These are phyloP conservation scores for Anodontia alba DNA, from an alignment of 2,888 invertebrate species.

Conservation along the genomic window DNA sequence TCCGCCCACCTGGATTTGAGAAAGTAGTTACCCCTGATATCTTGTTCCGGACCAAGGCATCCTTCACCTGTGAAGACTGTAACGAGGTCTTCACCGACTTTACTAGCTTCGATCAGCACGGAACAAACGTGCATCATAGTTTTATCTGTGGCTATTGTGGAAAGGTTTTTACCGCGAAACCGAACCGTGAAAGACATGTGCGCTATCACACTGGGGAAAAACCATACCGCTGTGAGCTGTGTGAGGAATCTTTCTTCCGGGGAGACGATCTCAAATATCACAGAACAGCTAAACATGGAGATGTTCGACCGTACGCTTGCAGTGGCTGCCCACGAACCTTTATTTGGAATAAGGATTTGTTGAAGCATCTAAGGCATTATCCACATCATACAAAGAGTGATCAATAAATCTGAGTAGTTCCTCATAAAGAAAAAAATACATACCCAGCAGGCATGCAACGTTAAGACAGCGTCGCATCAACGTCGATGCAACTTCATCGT, in stretches of 20 bases:
- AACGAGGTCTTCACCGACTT: slow-evolving; percentile 70
- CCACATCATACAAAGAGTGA: slow-evolving; percentile 54
- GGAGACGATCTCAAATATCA: slow-evolving; percentile 81
- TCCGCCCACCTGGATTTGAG: slow-evolving; percentile 68
- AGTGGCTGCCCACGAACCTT: slow-evolving; percentile 68
- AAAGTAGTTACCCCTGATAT: slow-evolving; percentile 71
- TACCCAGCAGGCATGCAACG: too few relatives aligned
- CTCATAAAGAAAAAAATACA: too few relatives aligned
- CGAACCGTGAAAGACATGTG: slow-evolving; percentile 83
- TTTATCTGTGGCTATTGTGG: slow-evolving; percentile 82
- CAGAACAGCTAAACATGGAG: slow-evolving; percentile 76
- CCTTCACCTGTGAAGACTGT: slow-evolving; percentile 71
- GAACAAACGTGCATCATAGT: slow-evolving; percentile 78
- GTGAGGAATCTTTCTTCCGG: slow-evolving; percentile 73
- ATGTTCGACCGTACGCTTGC: slow-evolving; percentile 70
- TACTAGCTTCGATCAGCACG: slow-evolving; percentile 78
- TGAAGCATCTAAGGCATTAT: slow-evolving; percentile 66
- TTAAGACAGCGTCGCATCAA: too few relatives aligned
- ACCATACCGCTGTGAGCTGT: slow-evolving; percentile 80
- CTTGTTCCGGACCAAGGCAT: slow-evolving; percentile 66
- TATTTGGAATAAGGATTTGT: slow-evolving; percentile 73
- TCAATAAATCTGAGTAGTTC: too few relatives aligned
- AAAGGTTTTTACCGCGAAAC: slow-evolving; percentile 82
- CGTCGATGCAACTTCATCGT: too few relatives aligned
- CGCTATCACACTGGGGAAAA: slow-evolving; percentile 83